Evolutionary conservation across 2,113 vertebrate species (phyloP).

Genomic region (Trogon surrucura): DNA sequence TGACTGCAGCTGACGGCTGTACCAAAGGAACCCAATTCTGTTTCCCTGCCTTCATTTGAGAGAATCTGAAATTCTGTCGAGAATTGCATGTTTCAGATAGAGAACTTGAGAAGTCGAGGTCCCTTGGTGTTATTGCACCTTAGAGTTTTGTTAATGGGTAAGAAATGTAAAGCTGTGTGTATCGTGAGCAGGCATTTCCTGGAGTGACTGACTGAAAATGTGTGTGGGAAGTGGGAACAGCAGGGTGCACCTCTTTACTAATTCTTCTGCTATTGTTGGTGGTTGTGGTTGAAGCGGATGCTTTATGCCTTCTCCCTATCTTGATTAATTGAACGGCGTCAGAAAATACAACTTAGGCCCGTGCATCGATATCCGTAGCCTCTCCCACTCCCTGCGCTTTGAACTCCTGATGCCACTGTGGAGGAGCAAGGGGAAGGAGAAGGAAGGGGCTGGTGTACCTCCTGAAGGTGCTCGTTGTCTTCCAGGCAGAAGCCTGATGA

Average conservation of each 20-base stretch:
- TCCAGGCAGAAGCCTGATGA: neutral
- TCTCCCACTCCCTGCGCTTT: neutral
- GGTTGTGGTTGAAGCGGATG: neutral
- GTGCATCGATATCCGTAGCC: neutral
- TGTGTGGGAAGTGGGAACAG: neutral
- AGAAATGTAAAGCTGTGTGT: neutral
- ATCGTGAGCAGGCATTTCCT: neutral
- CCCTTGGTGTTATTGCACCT: neutral
- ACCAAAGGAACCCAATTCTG: neutral
- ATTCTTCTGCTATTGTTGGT: neutral
- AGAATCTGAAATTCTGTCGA: neutral
- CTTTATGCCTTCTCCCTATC: neutral
- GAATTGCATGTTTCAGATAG: neutral
- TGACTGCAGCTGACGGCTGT: neutral
- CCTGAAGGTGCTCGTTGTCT: neutral
- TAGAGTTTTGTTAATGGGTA: neutral
- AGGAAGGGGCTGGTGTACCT: neutral
- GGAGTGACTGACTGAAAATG: neutral
- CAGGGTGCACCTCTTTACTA: neutral
- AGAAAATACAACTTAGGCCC: neutral
- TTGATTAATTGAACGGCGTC: neutral
- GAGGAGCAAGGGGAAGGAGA: neutral
- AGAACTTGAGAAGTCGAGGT: neutral
- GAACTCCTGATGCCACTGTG: neutral
- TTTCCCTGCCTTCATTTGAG: neutral